These are phyloP conservation scores for Mya arenaria DNA, from an alignment of 1,140 invertebrate genomes.

Conservation along the genomic window DNA sequence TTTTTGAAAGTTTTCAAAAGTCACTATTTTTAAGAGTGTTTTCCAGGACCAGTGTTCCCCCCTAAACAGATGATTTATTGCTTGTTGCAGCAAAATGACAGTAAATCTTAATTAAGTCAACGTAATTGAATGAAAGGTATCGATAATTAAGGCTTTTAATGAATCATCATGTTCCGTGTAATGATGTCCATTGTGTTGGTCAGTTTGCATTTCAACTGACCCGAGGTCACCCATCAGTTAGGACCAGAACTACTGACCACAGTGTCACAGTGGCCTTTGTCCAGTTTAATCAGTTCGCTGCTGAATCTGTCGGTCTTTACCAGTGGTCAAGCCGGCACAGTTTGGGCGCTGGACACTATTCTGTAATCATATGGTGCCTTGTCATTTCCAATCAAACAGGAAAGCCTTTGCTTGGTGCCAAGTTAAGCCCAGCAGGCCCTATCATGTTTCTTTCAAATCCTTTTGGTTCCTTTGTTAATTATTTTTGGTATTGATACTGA, in stretches of 20 bases:
- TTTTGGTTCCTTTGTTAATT: slow-evolving; percentile 30
- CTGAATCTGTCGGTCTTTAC: slow-evolving; percentile 50
- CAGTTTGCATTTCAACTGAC: slow-evolving; percentile 49
- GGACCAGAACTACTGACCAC: slow-evolving; percentile 44
- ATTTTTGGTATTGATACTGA: slow-evolving; percentile 14
- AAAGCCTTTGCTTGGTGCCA: background rate
- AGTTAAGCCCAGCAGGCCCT: slow-evolving; percentile 30
- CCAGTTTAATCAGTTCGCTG: slow-evolving; percentile 28
- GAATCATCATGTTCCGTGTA: slow-evolving; percentile 34
- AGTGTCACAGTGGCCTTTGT: slow-evolving; percentile 33
- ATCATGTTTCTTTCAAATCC: slow-evolving; percentile 23
- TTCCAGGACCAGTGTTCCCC: too few species aligned
- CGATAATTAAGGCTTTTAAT: slow-evolving; percentile 50
- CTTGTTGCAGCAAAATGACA: too few species aligned
- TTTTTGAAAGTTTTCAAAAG: too few species aligned
- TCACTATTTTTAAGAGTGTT: too few species aligned
- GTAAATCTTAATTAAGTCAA: slow-evolving; percentile 41
- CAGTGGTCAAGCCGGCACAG: slow-evolving; percentile 37
- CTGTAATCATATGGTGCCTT: slow-evolving; percentile 39
- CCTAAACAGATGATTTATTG: too few species aligned
- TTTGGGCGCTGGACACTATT: slow-evolving; percentile 14
- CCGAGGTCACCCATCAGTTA: slow-evolving; percentile 44
- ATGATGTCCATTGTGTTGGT: slow-evolving; percentile 45
- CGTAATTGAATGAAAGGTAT: slow-evolving; percentile 45
- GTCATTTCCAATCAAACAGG: slow-evolving; percentile 42